Evolutionary conservation across 2,797 vertebrate genomes (phyloP).

Genomic region (Harpagifer antarcticus): DNA sequence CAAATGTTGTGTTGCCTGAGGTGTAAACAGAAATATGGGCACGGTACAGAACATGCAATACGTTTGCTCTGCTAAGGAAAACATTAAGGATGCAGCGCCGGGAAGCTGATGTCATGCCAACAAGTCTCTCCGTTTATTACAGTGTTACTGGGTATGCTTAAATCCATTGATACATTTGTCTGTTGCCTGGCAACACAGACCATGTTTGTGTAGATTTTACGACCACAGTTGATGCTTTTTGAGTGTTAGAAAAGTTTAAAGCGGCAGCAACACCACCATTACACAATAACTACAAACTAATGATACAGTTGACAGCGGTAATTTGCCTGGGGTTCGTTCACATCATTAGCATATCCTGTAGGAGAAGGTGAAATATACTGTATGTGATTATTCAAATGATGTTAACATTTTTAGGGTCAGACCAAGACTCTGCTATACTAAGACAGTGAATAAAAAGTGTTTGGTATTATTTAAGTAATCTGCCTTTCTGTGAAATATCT

Average conservation of each 20-base stretch:
- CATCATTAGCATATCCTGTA: constrained; percentile 21
- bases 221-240: constrained; percentile 57
- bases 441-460: background rate
- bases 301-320: constrained; percentile 2
- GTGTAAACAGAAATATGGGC: constrained; percentile 69
- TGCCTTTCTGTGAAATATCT: constrained; percentile 7
- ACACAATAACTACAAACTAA: constrained; percentile 26
- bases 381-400: constrained; percentile 10
- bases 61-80: constrained; percentile 55
- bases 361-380: constrained; percentile 10
- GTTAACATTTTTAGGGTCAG: background rate
- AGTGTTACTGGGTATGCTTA: constrained; percentile 65
- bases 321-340: background rate
- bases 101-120: constrained; percentile 71
- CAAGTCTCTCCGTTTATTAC: constrained; percentile 68
- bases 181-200: constrained; percentile 76
- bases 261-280: constrained; percentile 28
- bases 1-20: constrained; percentile 65
- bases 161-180: constrained; percentile 72
- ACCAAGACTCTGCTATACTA: too few relatives aligned
- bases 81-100: constrained; percentile 55
- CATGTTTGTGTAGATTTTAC: constrained; percentile 62
- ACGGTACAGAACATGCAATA: constrained; percentile 46
- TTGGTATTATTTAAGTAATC: constrained; percentile 24
- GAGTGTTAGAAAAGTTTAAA: constrained; percentile 45